Percentiles rank a stretch among this genome's conserved stretches.
phyloP scores from a whole-genome alignment of 2,888 invertebrate genomes.

The Melanargia galathea region DNA sequence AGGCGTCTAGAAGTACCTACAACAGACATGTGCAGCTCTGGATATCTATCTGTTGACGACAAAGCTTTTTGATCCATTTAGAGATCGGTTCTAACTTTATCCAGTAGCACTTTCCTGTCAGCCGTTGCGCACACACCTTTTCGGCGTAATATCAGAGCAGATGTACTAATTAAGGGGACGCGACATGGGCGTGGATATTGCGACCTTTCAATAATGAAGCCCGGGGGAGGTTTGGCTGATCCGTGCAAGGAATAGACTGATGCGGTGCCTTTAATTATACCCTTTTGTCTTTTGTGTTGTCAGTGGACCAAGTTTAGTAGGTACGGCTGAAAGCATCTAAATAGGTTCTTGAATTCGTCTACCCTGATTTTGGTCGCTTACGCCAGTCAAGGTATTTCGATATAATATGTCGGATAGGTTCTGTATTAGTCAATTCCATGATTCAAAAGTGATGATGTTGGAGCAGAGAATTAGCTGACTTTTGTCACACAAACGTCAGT shows the following conservation, averaged over 20 bases:
- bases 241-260: slow-evolving; percentile 32
- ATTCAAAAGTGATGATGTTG: too few relatives aligned
- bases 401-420: too few relatives aligned
- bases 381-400: too few relatives aligned
- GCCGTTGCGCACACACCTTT: slow-evolving; percentile 68
- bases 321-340: too few relatives aligned
- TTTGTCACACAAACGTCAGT: too few relatives aligned
- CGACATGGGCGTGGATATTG: slow-evolving; percentile 69
- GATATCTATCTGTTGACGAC: too few relatives aligned
- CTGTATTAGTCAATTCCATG: too few relatives aligned
- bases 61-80: not conserved
- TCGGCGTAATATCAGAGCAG: slow-evolving; percentile 73
- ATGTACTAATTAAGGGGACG: slow-evolving; percentile 78
- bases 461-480: too few relatives aligned
- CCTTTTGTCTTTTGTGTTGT: not conserved
- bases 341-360: too few relatives aligned
- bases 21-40: too few relatives aligned
- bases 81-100: slow-evolving; percentile 42
- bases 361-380: too few relatives aligned
- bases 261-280: slow-evolving; percentile 26
- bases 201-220: slow-evolving; percentile 79
- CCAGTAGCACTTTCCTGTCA: slow-evolving; percentile 45
- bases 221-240: slow-evolving; percentile 52
- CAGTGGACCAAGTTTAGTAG: not conserved
- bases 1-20: too few relatives aligned